phyloP scores from a whole-genome alignment of 2,888 invertebrate species.

The Boloria euphrosyne region DNA sequence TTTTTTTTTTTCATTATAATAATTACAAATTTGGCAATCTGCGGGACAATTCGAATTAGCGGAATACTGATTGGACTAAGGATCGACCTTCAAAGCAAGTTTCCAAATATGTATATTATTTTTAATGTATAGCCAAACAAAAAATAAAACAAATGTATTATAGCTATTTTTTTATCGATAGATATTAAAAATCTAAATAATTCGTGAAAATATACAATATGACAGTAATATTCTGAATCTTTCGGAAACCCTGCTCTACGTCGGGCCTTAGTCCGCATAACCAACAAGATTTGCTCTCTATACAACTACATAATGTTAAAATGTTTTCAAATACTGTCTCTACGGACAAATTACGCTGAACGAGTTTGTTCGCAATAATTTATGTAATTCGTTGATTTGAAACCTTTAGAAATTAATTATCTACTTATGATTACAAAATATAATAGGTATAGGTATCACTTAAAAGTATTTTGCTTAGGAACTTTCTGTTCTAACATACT shows the following conservation, averaged over 20 bases:
- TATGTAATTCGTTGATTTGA: constrained; percentile 78
- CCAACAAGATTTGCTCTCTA: constrained; percentile 16
- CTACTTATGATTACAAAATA: constrained; percentile 69
- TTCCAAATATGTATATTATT: not conserved
- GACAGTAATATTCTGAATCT: too few relatives aligned
- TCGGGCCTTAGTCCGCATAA: constrained; percentile 1
- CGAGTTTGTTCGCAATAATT: constrained; percentile 48
- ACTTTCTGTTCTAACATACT: constrained; percentile 74
- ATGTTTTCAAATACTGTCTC: constrained; percentile 36
- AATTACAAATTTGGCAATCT: constrained; percentile 30
- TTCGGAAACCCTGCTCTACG: not conserved
- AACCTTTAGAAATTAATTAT: constrained; percentile 71
- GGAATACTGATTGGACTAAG: constrained; percentile 31
- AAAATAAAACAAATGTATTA: too few relatives aligned
- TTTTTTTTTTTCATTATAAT: constrained; percentile 24
- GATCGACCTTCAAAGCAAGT: constrained; percentile 1
- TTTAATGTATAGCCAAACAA: too few relatives aligned
- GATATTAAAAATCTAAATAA: too few relatives aligned
- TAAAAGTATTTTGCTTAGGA: constrained; percentile 73
- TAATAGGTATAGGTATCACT: constrained; percentile 64
- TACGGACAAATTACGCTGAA: constrained; percentile 38
- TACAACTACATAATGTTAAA: constrained; percentile 22
- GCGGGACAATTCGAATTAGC: constrained; percentile 22
- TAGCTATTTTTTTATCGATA: too few relatives aligned
- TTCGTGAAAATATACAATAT: too few relatives aligned